These are phyloP conservation scores for Fratercula arctica DNA, from an alignment of 2,797 vertebrate genomes.

Conservation along the genomic window DNA sequence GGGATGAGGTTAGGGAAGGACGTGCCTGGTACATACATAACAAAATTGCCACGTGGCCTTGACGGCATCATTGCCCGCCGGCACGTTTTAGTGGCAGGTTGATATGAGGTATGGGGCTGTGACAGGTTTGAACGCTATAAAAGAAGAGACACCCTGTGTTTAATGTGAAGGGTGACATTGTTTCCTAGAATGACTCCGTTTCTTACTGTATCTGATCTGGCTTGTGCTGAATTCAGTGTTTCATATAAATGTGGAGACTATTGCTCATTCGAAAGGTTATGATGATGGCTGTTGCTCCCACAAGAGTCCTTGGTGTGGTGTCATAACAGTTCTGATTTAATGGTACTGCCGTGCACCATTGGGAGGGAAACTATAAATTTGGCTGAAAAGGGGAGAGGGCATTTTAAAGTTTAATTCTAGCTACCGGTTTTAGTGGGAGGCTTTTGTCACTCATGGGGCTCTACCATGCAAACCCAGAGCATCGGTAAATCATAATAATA, in stretches of 20 bases:
- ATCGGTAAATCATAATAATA: not conserved
- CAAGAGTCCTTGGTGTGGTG: not conserved
- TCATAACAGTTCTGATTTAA: not conserved
- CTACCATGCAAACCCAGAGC: not conserved
- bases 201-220: not conserved
- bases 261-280: not conserved
- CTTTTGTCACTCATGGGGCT: not conserved
- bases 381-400: not conserved
- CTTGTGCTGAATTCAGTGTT: not conserved
- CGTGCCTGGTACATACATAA: fast-evolving
- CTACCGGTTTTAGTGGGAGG: not conserved
- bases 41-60: fast-evolving
- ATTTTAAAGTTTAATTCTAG: not conserved
- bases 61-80: fast-evolving
- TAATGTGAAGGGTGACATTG: not conserved
- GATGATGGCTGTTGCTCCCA: not conserved
- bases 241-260: fast-evolving
- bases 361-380: not conserved
- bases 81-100: not conserved
- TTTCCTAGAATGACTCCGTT: not conserved
- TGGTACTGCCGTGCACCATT: fast-evolving
- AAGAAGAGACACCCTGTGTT: not conserved
- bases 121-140: not conserved
- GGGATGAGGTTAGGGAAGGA: constrained; percentile 35
- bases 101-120: not conserved